phyloP scores from a whole-genome alignment of 2,888 invertebrate species.

The Meiosimyza decipiens region DNA sequence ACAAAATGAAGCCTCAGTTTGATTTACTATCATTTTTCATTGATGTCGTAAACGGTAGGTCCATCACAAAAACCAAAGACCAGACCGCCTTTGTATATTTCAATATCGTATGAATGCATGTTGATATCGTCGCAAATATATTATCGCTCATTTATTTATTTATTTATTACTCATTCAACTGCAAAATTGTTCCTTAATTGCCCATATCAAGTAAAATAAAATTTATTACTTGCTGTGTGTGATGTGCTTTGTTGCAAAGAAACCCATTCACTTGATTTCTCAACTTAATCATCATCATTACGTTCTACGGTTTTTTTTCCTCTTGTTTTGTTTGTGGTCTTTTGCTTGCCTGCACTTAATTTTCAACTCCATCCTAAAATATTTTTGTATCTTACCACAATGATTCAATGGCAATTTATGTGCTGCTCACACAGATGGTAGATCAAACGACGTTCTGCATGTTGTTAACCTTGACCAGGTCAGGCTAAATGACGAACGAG shows the following conservation, averaged over 20 bases:
- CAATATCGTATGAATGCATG: slow-evolving; percentile 1
- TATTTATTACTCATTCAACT: slow-evolving; percentile 64
- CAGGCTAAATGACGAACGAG: slow-evolving; percentile 44
- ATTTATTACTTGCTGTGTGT: slow-evolving; percentile 59
- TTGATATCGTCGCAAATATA: neutral
- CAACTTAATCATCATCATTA: slow-evolving; percentile 41
- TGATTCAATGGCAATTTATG: slow-evolving; percentile 49
- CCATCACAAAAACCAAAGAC: neutral
- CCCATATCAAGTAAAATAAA: slow-evolving; percentile 64
- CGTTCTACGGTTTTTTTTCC: slow-evolving; percentile 4
- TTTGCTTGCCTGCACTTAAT: neutral
- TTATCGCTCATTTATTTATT: slow-evolving; percentile 52
- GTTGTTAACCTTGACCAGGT: slow-evolving; percentile 60
- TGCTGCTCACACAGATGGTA: slow-evolving; percentile 41
- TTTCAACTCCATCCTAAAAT: slow-evolving; percentile 18
- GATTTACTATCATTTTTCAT: slow-evolving; percentile 24
- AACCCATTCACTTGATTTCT: neutral
- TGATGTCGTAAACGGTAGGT: neutral
- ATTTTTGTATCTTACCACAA: slow-evolving; percentile 54
- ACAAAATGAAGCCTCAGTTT: slow-evolving; percentile 26
- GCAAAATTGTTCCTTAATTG: slow-evolving; percentile 65
- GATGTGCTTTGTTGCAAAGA: slow-evolving; percentile 16
- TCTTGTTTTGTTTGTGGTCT: slow-evolving; percentile 2
- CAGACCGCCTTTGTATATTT: neutral
- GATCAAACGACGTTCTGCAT: slow-evolving; percentile 19